Evolutionary conservation across 1,140 invertebrate genomes (phyloP), one percentile per base, ranked within the genome.

Genomic region (Solenopsis invicta): DNA sequence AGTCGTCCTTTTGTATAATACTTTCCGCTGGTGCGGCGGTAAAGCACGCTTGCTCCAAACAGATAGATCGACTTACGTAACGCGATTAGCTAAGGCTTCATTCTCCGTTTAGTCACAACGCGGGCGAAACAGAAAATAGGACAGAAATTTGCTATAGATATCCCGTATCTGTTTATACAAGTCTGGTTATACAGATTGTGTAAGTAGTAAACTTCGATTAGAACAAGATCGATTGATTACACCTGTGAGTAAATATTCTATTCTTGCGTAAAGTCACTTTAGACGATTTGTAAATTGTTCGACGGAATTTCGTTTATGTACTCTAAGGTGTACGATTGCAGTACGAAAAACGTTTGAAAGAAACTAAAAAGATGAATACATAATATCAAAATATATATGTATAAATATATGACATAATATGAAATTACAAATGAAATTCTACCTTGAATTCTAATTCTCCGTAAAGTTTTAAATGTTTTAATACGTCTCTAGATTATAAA

Each of bases 141-240:
- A 66, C 16, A 52, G 76, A 76, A 76, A 76, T 45, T 37, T 80
- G 45, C 45, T 50, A 78, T 48, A 64, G 61, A 52, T 67, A 80
- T 52, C 62, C 13, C 1, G 10, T 18, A 29, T 78, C 24, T 50
- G 61, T 80, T 80, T 80, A 37, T 62, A 34, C 45, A 18, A 78
- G 24, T 66, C 29, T 64, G 16, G 3, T 41, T 41, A 13, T 74
- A 13, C 10, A 12, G 74, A 29, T 69, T 50, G 41, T 48, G 66
- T 50, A 16, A 24, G 54, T 59, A 29, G 34, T 13, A n/a, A 21
- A 59, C 52, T 37, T 75, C 37, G 37, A 76, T 59, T 61, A 45
- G n/a, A 76, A 59, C 9, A 76, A 61, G 5, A 41, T 10, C 34
- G 6, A 76, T 45, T 41, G n/a, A 61, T 61, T 24, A 61, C 4